Evolutionary conservation across 2,797 vertebrate species (phyloP), one percentile per base, ranked within the genome.

Genomic region (Labeo calbasu): DNA sequence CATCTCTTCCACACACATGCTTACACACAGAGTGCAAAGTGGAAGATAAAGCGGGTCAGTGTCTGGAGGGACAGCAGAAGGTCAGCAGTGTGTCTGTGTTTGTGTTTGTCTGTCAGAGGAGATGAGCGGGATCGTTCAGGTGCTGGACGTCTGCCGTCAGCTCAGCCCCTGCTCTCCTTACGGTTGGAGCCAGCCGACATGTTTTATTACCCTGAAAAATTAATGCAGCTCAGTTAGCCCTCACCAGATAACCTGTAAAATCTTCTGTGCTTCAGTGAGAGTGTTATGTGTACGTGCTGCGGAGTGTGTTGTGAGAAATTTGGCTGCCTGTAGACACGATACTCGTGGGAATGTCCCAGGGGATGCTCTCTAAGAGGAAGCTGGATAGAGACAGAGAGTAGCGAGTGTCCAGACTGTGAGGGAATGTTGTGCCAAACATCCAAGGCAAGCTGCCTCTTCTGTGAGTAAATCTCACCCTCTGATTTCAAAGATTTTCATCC

Each of bases 181-280:
- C 51, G 46, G 2, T 53, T 81, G 40, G 14, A 82, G 28, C 25
- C n/a, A 65, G 36, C 32, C 65, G 19, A 71, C 48, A 43, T 66
- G 78, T 84, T 86, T 82, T 85, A 86, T 85, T 80, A 85, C 46
- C 23, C 71, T 80, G 72, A 83, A 77, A 86, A 86, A 83, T 73
- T 11, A 69, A 43, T 78, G 68, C 81, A 53, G 66, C 84, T 85
- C 63, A 40, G 48, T 57, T 73, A 71, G 50, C 79, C 25, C n/a
- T 25, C 15, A 65, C 69, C 23, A 69, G n/a, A 84, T 55, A 55
- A 70, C 11, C 75, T 1, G 0, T 59, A 61, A 68, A 73, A 78
- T 83, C 50, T 76, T 25, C 68, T 43, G 48, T 21, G 25, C 43
- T 61, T 79, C 57, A 32, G 63, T 3, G 2, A 43, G 25, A 28